Evolutionary conservation across 2,888 invertebrate genomes (phyloP).

Genomic region (Andrena marginata): DNA sequence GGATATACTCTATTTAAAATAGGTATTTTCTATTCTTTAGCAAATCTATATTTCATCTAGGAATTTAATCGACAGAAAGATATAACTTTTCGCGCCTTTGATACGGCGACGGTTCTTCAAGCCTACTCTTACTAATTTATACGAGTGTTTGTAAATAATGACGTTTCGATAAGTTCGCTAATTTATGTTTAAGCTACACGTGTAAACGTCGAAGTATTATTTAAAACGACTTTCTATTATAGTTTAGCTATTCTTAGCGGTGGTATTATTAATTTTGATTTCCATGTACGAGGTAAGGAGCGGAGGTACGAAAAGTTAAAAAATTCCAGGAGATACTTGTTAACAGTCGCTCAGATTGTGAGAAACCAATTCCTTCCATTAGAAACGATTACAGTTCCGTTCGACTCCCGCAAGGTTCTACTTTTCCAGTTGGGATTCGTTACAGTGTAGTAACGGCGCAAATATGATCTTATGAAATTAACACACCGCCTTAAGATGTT

Average conservation of each 20-base stretch:
- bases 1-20: slow-evolving; percentile 62
- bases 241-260: slow-evolving; percentile 8
- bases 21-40: slow-evolving; percentile 56
- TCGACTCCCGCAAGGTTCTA: slow-evolving; percentile 19
- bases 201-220: slow-evolving; percentile 47
- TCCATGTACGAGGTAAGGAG: neutral
- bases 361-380: slow-evolving; percentile 46
- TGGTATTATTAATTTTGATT: slow-evolving; percentile 9
- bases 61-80: slow-evolving; percentile 14
- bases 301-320: slow-evolving; percentile 37
- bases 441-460: slow-evolving; percentile 3
- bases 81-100: slow-evolving; percentile 50
- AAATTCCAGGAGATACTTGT: slow-evolving; percentile 8
- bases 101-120: slow-evolving; percentile 1
- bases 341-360: slow-evolving; percentile 20
- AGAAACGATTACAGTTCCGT: slow-evolving; percentile 8
- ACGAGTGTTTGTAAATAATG: slow-evolving; percentile 42
- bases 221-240: slow-evolving; percentile 33
- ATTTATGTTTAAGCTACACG: slow-evolving; percentile 46
- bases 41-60: slow-evolving; percentile 48
- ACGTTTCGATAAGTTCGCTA: slow-evolving; percentile 36
- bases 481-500: slow-evolving; percentile 38
- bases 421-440: slow-evolving; percentile 20
- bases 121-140: slow-evolving; percentile 22
- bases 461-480: slow-evolving; percentile 33